A percentile compares a stretch with the other conserved stretches of the same genome.
Evolutionary conservation across 2,888 invertebrate species (phyloP).

Genomic region (Flabesymbios commensalis): DNA sequence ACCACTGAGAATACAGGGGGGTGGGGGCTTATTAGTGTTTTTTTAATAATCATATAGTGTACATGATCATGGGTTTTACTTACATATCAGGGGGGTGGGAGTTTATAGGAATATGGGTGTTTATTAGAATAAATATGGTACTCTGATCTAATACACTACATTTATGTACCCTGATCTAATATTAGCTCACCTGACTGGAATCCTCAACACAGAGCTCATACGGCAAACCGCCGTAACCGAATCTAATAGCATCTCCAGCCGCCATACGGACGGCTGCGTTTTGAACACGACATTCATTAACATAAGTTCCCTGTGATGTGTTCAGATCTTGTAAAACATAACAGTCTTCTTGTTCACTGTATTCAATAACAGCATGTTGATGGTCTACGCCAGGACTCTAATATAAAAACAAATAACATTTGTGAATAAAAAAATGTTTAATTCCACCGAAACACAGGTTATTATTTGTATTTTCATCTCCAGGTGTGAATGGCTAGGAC

Average conservation of each 20-base stretch:
- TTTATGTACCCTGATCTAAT: no score
- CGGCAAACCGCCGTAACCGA: slow-evolving; percentile 52
- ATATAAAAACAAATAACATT: slow-evolving; percentile 12
- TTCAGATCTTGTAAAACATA: slow-evolving; percentile 60
- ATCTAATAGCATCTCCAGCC: slow-evolving; percentile 56
- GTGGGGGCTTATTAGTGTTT: no score
- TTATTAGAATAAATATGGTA: no score
- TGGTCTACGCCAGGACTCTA: slow-evolving; percentile 55
- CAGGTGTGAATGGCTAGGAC: not conserved
- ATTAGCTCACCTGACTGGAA: no score
- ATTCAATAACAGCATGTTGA: slow-evolving; percentile 61
- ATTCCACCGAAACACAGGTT: not conserved
- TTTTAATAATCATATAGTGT: no score
- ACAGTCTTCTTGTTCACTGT: slow-evolving; percentile 55
- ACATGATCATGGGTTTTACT: no score
- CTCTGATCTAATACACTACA: no score
- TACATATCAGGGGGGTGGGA: no score
- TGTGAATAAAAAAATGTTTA: not conserved
- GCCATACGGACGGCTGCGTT: slow-evolving; percentile 60
- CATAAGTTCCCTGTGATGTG: slow-evolving; percentile 60
- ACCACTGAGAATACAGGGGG: no score
- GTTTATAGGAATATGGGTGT: no score
- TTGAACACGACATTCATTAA: slow-evolving; percentile 60
- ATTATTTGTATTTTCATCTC: not conserved
- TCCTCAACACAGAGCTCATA: slow-evolving; percentile 52